These are phyloP conservation scores for Orthosia gothica DNA, from an alignment of 2,888 invertebrate genomes.

Conservation along the genomic window DNA sequence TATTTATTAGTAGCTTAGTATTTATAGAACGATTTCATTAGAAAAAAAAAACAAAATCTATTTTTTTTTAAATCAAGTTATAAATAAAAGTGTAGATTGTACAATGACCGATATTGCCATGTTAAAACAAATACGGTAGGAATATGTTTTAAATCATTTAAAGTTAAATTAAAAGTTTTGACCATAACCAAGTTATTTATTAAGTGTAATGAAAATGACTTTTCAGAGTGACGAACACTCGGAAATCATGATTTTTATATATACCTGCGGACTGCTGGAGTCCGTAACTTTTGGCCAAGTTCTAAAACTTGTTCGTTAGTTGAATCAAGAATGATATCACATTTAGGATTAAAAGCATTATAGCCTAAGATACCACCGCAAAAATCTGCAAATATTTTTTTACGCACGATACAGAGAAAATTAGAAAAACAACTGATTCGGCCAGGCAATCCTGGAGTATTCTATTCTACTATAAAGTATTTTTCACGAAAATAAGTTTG, in stretches of 20 bases:
- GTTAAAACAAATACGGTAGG: neutral
- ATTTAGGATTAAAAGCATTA: neutral
- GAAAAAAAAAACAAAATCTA: neutral
- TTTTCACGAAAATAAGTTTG: too few relatives aligned
- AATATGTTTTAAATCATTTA: neutral
- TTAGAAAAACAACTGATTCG: too few relatives aligned
- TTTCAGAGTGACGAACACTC: neutral
- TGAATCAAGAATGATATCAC: neutral
- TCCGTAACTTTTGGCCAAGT: neutral
- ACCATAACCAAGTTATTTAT: neutral
- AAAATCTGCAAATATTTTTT: too few relatives aligned
- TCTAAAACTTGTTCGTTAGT: neutral
- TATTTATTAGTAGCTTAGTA: too few relatives aligned
- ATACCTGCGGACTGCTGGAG: too few relatives aligned
- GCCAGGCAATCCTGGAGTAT: too few relatives aligned
- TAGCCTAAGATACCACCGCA: too few relatives aligned
- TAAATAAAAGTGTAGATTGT: neutral
- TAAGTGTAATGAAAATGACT: neutral
- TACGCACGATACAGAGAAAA: too few relatives aligned
- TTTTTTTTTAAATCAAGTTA: neutral
- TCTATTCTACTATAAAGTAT: too few relatives aligned
- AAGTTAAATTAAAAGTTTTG: constrained; percentile 5
- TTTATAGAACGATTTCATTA: neutral
- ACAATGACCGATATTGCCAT: neutral
- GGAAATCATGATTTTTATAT: neutral